A percentile compares a stretch with the other conserved stretches of the same genome.
These are phyloP conservation scores for Brachirus orientalis DNA, from an alignment of 2,113 vertebrate species.

Conservation along the genomic window DNA sequence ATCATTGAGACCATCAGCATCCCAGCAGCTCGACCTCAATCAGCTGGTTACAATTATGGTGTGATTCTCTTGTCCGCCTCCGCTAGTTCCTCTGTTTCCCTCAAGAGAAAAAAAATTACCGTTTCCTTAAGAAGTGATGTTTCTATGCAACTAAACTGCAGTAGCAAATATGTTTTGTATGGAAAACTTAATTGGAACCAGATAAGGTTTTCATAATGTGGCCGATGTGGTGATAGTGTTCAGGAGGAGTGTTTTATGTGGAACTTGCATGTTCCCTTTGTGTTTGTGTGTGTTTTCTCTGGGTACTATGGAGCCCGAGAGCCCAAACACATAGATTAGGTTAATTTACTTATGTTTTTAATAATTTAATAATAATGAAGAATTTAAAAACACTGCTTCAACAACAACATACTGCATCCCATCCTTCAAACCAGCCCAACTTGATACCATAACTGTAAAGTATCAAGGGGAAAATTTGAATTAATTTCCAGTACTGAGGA, in stretches of 20 bases:
- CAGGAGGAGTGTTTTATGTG: background rate
- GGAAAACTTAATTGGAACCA: background rate
- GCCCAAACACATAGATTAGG: background rate
- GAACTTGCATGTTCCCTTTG: background rate
- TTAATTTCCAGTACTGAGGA: background rate
- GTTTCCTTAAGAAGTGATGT: background rate
- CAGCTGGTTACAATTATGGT: slow-evolving; percentile 11
- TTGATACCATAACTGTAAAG: background rate
- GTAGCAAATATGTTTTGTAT: background rate
- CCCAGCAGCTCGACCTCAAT: slow-evolving; percentile 14
- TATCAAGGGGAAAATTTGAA: background rate
- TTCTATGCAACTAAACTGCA: background rate
- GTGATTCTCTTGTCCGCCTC: background rate
- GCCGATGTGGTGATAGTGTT: too few species aligned
- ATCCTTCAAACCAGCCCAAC: background rate
- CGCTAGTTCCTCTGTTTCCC: slow-evolving; percentile 11
- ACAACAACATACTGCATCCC: background rate
- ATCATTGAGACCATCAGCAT: slow-evolving; percentile 2
- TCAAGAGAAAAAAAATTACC: background rate
- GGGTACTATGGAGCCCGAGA: background rate
- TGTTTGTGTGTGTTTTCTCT: background rate
- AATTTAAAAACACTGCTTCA: background rate
- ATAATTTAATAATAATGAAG: too few species aligned
- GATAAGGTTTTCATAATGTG: background rate
- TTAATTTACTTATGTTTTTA: too few species aligned